Evolutionary conservation across 2,888 invertebrate genomes (phyloP).

Genomic region (Andricus quercusramuli): DNA sequence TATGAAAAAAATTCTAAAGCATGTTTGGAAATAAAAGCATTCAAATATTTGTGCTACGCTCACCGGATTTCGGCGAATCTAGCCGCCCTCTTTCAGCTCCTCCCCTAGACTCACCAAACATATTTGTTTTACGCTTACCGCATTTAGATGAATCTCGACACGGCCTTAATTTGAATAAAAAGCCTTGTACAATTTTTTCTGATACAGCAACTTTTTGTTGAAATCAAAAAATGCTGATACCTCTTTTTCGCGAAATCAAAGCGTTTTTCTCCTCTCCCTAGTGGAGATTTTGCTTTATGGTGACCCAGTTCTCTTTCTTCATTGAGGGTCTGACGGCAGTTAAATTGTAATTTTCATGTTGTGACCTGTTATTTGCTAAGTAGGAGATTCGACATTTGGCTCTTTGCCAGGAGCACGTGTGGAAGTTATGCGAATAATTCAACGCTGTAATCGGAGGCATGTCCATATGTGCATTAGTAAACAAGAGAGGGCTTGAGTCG

Average conservation of each 20-base stretch:
- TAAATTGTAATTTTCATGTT: constrained; percentile 26
- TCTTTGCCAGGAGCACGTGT: constrained; percentile 26
- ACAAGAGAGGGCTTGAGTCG: constrained; percentile 39
- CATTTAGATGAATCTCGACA: too few species aligned
- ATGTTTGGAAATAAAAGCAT: too few species aligned
- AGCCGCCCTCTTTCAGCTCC: too few species aligned
- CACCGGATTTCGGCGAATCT: too few species aligned
- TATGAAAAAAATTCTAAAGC: too few species aligned
- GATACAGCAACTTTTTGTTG: not conserved
- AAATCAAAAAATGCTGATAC: not conserved
- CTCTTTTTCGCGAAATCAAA: not conserved
- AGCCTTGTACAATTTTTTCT: not conserved
- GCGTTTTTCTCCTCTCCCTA: not conserved
- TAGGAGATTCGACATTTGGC: constrained; percentile 32
- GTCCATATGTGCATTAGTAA: constrained; percentile 41
- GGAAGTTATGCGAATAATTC: constrained; percentile 42
- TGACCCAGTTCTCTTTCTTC: constrained; percentile 4
- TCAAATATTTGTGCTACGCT: too few species aligned
- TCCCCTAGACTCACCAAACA: too few species aligned
- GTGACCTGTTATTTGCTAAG: constrained; percentile 32
- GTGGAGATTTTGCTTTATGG: not conserved
- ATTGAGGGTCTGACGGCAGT: not conserved
- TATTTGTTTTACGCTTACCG: too few species aligned
- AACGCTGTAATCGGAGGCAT: constrained; percentile 37
- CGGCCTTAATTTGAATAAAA: not conserved